These are phyloP conservation scores for Butorides virescens DNA, from an alignment of 2,113 vertebrate genomes.

Conservation along the genomic window DNA sequence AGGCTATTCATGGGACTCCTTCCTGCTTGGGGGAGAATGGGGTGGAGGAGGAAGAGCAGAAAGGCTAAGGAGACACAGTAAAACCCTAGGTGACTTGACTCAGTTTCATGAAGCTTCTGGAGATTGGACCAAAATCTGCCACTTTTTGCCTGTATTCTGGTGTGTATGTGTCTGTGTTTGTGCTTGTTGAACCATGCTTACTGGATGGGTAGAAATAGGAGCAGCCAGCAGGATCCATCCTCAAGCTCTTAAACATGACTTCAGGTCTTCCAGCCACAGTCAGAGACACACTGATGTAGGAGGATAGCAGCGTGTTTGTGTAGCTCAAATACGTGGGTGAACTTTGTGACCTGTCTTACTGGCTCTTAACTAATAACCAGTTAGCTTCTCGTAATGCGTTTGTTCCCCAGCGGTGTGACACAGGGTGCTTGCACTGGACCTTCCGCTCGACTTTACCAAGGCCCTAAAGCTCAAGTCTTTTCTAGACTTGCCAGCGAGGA, in stretches of 20 bases:
- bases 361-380: neutral
- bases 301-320: neutral
- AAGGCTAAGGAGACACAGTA: neutral
- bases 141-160: neutral
- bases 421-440: neutral
- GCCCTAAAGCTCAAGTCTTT: neutral
- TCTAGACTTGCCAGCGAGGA: neutral
- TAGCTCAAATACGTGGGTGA: neutral
- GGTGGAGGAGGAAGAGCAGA: neutral
- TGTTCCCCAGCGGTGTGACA: neutral
- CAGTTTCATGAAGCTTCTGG: neutral
- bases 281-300: neutral
- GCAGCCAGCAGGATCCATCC: neutral
- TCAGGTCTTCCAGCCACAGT: neutral
- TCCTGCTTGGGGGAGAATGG: neutral
- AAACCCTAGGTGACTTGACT: neutral
- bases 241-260: neutral
- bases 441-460: neutral
- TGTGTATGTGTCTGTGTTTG: neutral
- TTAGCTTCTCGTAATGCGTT: neutral
- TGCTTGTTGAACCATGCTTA: rapidly evolving
- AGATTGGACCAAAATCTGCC: neutral
- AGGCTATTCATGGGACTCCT: neutral
- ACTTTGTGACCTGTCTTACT: neutral
- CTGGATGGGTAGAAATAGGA: neutral